A percentile compares a stretch with the other conserved stretches of the same genome.
phyloP scores from a whole-genome alignment of 2,113 vertebrate genomes.

The Syngnathoides biaculeatus region DNA sequence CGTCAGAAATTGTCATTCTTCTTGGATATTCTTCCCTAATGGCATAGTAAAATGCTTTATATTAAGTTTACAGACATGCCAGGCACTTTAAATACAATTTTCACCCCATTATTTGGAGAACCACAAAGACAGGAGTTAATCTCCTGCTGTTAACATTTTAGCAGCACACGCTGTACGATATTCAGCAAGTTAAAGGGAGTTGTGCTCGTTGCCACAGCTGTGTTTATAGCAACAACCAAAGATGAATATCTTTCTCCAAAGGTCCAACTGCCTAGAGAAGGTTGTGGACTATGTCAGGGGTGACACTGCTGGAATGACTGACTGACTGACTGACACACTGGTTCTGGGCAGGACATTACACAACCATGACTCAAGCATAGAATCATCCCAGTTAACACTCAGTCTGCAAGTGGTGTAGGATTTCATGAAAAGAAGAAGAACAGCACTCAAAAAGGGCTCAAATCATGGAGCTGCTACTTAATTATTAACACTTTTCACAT shows the following conservation, averaged over 20 bases:
- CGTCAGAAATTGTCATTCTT: neutral
- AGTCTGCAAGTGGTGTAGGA: conserved; percentile 34
- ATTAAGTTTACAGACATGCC: conserved; percentile 13
- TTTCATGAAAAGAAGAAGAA: conserved; percentile 31
- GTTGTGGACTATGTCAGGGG: conserved; percentile 36
- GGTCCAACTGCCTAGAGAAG: conserved; percentile 28
- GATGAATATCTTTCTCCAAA: conserved; percentile 24
- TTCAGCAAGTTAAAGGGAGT: neutral
- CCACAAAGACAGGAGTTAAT: conserved; percentile 9
- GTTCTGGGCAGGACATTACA: conserved; percentile 45
- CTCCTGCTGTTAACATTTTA: conserved; percentile 14
- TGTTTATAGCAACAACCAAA: conserved; percentile 48
- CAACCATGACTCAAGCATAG: conserved; percentile 54
- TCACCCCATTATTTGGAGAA: conserved; percentile 12
- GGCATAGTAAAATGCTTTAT: conserved; percentile 35
- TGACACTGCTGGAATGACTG: conserved; percentile 9
- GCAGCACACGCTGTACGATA: neutral
- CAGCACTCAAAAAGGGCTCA: conserved; percentile 3
- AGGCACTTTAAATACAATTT: neutral
- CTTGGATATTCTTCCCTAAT: conserved; percentile 26
- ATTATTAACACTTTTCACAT: neutral
- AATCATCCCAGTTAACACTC: conserved; percentile 54
- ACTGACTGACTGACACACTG: conserved; percentile 45
- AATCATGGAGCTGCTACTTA: neutral
- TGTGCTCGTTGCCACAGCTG: conserved; percentile 9